Evolutionary conservation across 2,113 vertebrate genomes (phyloP), one percentile per base, ranked within the genome.

Genomic region (Myiopsitta monachus): DNA sequence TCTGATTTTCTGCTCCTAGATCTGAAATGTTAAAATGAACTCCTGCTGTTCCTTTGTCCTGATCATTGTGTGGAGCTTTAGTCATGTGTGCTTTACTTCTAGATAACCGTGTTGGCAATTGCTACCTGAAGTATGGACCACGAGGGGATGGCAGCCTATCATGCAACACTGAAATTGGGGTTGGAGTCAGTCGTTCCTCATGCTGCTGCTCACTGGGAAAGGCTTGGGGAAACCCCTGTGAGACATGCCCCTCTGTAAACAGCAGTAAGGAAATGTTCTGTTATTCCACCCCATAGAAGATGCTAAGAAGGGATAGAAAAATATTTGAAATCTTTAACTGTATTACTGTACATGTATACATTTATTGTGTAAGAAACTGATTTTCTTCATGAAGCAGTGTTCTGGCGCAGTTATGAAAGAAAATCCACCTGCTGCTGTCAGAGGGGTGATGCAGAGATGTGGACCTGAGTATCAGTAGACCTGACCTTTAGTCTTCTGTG

Each of bases 191-290:
- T 63, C 98, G 98, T 22, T 99, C 98, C 24, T 98, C 98, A 0
- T 99, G 98, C 93, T 99, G 98, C 96, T 99, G 98, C 95, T 99
- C 98, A 0, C 92, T 98, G 76, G 98, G 98, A 70, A 98, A 94
- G 88, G 98, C 98, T 31, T 99, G 98, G 98, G 98, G 98, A 54
- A 98, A 98, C 87, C 98, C 98, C 59, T 99, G 98, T 38, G 98
- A 99, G 97, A 98, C 96, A 0, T 99, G 98, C 79, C 98, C 98
- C 9, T 93, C 96, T 84, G 96, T 98, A 88, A 99, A 99, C 79
- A 98, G 98, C 96, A 98, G 98, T 99, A 97, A 98, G 98, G 80
- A 96, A 87, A 92, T 61, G 8, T 30, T 76, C 52, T 87, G 4
- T 7, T 62, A 13, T 12, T 84, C 46, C 54, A 9, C 11, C 21